Base-by-base conservation (phyloP, 2,113 vertebrate genomes). In the Bos javanicus region DNA sequence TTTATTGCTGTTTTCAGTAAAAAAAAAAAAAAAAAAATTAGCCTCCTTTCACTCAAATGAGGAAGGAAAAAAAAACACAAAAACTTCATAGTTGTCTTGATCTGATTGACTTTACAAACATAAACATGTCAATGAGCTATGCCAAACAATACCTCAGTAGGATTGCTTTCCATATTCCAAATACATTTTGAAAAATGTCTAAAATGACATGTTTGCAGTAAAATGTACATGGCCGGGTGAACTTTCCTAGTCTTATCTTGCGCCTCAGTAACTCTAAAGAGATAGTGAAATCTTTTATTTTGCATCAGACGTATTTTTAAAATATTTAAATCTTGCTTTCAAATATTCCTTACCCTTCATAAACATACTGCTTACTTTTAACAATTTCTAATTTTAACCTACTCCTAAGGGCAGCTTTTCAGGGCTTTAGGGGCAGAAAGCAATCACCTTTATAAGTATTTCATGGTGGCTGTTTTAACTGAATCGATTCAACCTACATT, bases 131-230 rank as follows among this genome's bases (percentile, higher is more conserved):
- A 98, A 98, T 99, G 98, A 98, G 95, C 95, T 97, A 80, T 97
- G 97, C 94, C 97, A 98, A 98, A 98, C 95, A 98, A 96, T 96
- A 98, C 96, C 98, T 98, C 98, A 74, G 98, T 98, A 98, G 98
- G 98, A 98, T 98, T 98, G 98, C 96, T 98, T 98, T 98, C 98
- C 98, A 98, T 97, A 98, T 98, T 97, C 97, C 96, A 97, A 95
- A 98, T 98, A 98, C 98, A 97, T 92, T 99, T 98, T 98, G 98
- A 99, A 98, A 98, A 98, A 99, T 99, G 99, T 99, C 99, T 97
- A 97, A 98, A 99, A 99, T 99, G 98, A 99, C 99, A 99, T 98
- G 98, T 98, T 98, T 98, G 98, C 97, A 95, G 98, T 97, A 98
- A 98, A 98, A 99, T 98, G 98, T 98, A 98, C 99, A 99, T 99